Base-by-base conservation (phyloP, 2,797 vertebrate species). In the Spondyliosoma cantharus region DNA sequence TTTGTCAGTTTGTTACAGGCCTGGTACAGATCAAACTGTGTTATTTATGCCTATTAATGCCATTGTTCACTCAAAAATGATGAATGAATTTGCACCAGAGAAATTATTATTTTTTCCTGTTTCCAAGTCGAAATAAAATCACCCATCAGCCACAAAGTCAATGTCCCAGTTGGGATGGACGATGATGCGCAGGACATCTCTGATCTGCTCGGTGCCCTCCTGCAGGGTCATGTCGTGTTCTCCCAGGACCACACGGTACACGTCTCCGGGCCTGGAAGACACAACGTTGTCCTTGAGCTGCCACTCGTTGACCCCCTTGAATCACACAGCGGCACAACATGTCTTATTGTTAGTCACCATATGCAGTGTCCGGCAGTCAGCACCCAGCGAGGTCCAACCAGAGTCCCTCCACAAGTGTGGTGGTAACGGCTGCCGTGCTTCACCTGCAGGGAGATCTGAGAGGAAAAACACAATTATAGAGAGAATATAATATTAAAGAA, bases 301-400 rank as follows among this genome's bases (percentile, higher is more conserved):
- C 4, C 20, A 11, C 20, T 45, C 13, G 3, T 50, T 11, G 45
- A 15, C 24, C 9, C 27, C 29, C 13, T 9, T 15, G 46, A 54
- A 45, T 68, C 25, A 78, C 64, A 52, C 20, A 46, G 32, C 46
- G 48, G 46, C 3, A 37, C 59, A 42, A 46, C 17, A 5, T 20
- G 19, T 76, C 22, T 52, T n/a, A 20, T 19, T 61, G 17, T 69
- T 8, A 90, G 81, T 95, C 81, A 96, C 96, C 93, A 94, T 88
- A 97, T 92, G 72, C 96, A 96, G 86, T 96, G 96, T 57, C 92
- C 96, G 0, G 96, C 96, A 0, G 96, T 97, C 87, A 97, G 53
- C 46, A 97, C 95, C 96, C 96, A 96, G 73, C 95, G 86, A 6
- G 93, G 89, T 3, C 85, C 86, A 0, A 97, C 92, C 81, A 97